Base-by-base conservation (phyloP, 2,888 invertebrate genomes). In the Stictocephala bisonia region DNA sequence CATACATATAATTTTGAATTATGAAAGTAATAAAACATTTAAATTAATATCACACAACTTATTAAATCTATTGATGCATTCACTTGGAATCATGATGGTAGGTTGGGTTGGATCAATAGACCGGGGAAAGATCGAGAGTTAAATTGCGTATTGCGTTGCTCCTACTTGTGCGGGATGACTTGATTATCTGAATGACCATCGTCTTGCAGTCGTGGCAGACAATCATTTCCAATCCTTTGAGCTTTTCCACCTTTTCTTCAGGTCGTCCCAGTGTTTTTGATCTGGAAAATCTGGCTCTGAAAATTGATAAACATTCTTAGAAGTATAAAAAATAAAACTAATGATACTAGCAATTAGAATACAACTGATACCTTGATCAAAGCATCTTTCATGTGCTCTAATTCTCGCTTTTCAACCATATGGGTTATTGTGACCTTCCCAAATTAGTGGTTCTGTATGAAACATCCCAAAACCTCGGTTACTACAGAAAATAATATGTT, bases 141-240 rank as follows among this genome's bases (percentile, higher is more conserved):
- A 94, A 89, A 84, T 91, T 93, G 74, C 93, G 88, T 78, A 94
- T 87, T 78, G 93, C 91, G 83, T 93, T 91, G 86, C 93, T 93
- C 80, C 94, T 90, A 76, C 91, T 92, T 73, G 91, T 92, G 83
- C 91, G 90, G 78, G 94, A 93, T 22, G 95, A 94, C 85, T 95
- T 92, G 83, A 97, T 96, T 83, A 97, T 96, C 86, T 96, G 95
- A 80, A 95, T 89, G 74, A 97, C 94, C 92, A 97, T 93, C 75
- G 93, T 92, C 83, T 95, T 95, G 86, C 97, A 97, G 87, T 97
- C 97, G 84, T 94, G 93, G 83, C 97, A 97, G 58, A 97, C 95
- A 75, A 92, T 91, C 91, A 96, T 94, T 82, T 93, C 90, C 74
- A 94, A 91, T 53, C 87, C 86, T 77, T 83, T 83, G 75, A 84